Base-by-base conservation (phyloP, 2,888 invertebrate species). In the Tolmerus cingulatus region DNA sequence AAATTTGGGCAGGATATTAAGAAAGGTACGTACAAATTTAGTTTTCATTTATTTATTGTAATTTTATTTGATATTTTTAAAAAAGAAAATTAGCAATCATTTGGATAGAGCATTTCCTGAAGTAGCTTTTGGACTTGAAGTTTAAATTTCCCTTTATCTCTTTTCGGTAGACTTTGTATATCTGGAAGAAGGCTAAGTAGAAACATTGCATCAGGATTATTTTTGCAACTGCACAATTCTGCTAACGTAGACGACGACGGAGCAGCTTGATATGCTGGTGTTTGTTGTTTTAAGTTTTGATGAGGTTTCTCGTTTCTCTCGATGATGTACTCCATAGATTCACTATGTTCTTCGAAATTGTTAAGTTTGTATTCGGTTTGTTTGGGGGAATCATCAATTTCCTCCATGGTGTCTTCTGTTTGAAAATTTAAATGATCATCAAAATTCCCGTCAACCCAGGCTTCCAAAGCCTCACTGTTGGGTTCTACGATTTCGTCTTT, bases 121-220 rank as follows among this genome's bases (percentile, higher is more conserved):
- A 92, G 88, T 79, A 92, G 91, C 88, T 92, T 92, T 89, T 92
- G 92, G 88, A 92, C 91, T 88, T 91, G 92, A 87, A 92, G 92
- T 89, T 92, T 92, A 7, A 92, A 92, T 89, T 46, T 74, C 1
- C 86, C 82, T 74, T 86, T 86, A 89, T 92, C 92, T 16, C 91
- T 91, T n/a, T 92, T 92, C 84, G 92, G 91, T 8, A 92, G 82
- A 85, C 91, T 92, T 89, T 92, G 91, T 87, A 92, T 92, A 88
- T 92, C 92, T 4, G 92, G 92, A 87, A 92, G 87, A 1, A 92
- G 90, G 87, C 92, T 92, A 91, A 92, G 91, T 7, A 92, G 90
- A 78, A 92, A 92, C 92, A 92, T 92, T 87, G 92, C 92, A 89
- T 92, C 92, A n/a, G 92, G 91, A 89, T 92, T 92, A n/a, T 91